Evolutionary conservation across 2,797 vertebrate species (phyloP).

Genomic region (Tolypeutes matacus): DNA sequence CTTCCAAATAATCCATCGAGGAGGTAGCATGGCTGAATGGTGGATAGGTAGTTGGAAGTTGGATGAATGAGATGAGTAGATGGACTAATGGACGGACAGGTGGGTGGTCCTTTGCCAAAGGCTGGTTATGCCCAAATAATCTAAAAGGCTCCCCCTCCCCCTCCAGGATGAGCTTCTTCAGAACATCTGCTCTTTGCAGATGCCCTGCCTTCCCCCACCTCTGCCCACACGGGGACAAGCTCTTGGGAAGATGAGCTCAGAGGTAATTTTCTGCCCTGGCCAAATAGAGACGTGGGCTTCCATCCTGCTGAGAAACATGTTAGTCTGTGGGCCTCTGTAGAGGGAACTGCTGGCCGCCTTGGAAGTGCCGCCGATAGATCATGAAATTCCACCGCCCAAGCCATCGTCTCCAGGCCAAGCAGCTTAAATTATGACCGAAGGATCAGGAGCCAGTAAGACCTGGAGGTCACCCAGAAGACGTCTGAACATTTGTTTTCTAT

Average conservation of each 20-base stretch:
- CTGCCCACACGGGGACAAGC: accelerated
- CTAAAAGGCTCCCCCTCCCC: neutral
- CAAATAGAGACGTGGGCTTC: slow-evolving; percentile 26
- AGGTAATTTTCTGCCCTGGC: neutral
- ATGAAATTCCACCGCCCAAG: slow-evolving; percentile 10
- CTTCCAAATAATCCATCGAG: neutral
- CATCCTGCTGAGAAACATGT: neutral
- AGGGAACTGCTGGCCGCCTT: slow-evolving; percentile 3
- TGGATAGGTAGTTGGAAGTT: neutral
- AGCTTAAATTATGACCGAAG: slow-evolving; percentile 64
- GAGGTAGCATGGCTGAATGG: neutral
- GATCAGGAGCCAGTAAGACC: slow-evolving; percentile 74
- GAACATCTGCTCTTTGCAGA: neutral
- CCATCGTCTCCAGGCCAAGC: slow-evolving; percentile 27
- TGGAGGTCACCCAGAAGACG: slow-evolving; percentile 76
- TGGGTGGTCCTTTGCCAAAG: neutral
- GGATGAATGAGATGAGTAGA: neutral
- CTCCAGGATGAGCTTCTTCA: neutral
- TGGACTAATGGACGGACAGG: neutral
- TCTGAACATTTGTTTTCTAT: slow-evolving; percentile 78
- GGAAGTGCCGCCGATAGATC: slow-evolving; percentile 3
- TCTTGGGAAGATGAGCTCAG: slow-evolving; percentile 65
- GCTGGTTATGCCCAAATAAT: neutral
- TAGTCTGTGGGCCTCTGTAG: neutral
- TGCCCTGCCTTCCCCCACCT: neutral